Evolutionary conservation across 2,113 vertebrate genomes (phyloP), one percentile per base, ranked within the genome.

Genomic region (Neodontobutis hainanensis): DNA sequence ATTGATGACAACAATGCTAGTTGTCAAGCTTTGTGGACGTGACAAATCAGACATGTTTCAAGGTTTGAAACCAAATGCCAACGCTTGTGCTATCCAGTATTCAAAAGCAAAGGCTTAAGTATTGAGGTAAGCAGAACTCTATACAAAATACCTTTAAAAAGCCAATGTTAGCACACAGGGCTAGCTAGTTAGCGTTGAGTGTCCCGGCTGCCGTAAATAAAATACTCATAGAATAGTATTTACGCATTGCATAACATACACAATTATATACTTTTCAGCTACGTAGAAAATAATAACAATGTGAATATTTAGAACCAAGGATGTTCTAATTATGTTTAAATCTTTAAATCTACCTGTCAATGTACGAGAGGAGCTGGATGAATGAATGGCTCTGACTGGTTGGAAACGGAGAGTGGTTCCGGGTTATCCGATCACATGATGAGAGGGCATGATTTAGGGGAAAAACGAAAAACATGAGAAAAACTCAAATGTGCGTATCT

Each of bases 331-430:
- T 3, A 34, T 38, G 52, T 36, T 12, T 38, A 38, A 55, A 43
- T 70, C 63, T 48, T 56, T n/a, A n/a, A n/a, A n/a, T 63, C 61
- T 88, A 92, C 90, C 91, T 91, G 89, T 86, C 89, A 90, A 77
- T 88, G 68, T 85, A 60, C 61, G 65, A 73, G 66, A 78, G 45
- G 66, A 78, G 68, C 70, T 70, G 2, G 12, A 61, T 66, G 76
- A 91, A 87, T 87, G 86, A 91, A 90, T 89, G 86, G 76, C 78
- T 89, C 68, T 80, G 81, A 87, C 63, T 85, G 83, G 82, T 69
- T 81, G 56, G 73, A 88, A 84, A 87, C 51, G 32, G 14, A 27
- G 59, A 87, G 48, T 82, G 36, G 2, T 92, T 92, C 91, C 90
- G 89, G 90, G 89, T 90, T 87, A 88, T 5, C 2, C 0, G 0